A percentile compares a stretch with the other conserved stretches of the same genome.
Conservation (phyloP, 2,888 invertebrate species). For the Eupithecia subfuscata region DNA sequence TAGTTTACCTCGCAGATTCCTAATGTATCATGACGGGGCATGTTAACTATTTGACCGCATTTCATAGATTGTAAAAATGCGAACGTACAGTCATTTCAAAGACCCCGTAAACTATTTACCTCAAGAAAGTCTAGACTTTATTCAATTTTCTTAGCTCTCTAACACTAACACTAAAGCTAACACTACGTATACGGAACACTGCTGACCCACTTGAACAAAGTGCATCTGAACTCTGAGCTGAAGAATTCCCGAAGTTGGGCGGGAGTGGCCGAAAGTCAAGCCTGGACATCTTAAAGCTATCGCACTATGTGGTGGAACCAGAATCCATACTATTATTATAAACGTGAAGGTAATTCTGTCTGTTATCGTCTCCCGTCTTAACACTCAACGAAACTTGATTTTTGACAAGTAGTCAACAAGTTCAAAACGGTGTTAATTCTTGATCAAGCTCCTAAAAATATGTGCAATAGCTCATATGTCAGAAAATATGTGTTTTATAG, state of each 20-base stretch:
- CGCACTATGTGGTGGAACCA: slow-evolving; percentile 6
- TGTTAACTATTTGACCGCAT: neutral
- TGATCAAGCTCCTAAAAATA: too few species aligned
- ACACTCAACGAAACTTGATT: too few species aligned
- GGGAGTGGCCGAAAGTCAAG: slow-evolving; percentile 17
- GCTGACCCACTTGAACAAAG: slow-evolving; percentile 32
- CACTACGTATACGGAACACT: neutral
- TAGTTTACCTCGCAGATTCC: neutral
- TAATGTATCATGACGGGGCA: neutral
- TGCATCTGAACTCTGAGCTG: slow-evolving; percentile 25
- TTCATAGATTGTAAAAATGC: neutral
- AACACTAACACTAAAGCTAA: neutral
- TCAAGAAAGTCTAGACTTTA: neutral
- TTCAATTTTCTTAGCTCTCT: neutral
- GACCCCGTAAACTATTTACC: neutral
- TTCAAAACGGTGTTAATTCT: too few species aligned
- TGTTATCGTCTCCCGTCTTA: too few species aligned
- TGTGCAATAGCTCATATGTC: too few species aligned
- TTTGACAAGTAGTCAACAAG: too few species aligned
- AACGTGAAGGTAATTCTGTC: too few species aligned
- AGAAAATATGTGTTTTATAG: too few species aligned
- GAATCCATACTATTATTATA: neutral
- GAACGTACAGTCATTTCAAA: neutral
- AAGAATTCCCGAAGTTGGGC: slow-evolving; percentile 28
- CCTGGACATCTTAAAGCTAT: slow-evolving; percentile 8